phyloP scores from a whole-genome alignment of 2,797 vertebrate genomes.

The Harpia harpyja region DNA sequence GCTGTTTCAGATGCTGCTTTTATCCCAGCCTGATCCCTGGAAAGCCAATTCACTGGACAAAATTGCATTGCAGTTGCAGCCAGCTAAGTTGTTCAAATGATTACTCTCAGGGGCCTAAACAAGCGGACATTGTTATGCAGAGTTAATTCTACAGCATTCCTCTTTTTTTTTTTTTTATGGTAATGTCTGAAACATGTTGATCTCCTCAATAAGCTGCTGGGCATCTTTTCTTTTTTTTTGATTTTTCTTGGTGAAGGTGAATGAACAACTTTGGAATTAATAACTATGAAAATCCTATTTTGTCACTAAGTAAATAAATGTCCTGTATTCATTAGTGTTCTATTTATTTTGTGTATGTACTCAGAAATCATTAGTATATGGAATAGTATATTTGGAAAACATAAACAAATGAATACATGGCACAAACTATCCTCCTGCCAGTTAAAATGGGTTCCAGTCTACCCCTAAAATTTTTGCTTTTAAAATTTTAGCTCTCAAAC shows the following conservation, averaged over 20 bases:
- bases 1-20: background rate
- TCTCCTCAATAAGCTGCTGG: background rate
- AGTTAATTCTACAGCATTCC: background rate
- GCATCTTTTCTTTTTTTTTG: background rate
- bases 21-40: background rate
- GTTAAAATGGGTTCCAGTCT: background rate
- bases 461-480: background rate
- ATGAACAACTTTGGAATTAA: background rate
- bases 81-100: background rate
- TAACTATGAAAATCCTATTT: background rate
- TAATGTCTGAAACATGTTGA: background rate
- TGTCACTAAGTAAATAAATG: background rate
- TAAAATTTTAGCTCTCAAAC: background rate
- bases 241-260: background rate
- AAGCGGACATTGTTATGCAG: background rate
- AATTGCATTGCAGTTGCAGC: background rate
- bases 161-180: background rate
- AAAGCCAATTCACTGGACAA: background rate
- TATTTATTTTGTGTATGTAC: background rate
- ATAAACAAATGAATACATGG: background rate
- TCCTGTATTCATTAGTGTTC: background rate
- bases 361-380: background rate
- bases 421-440: background rate
- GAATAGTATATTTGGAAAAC: background rate
- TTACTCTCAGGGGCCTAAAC: background rate